Conservation (phyloP, 1,140 invertebrate genomes). For the Eriocheir sinensis region DNA sequence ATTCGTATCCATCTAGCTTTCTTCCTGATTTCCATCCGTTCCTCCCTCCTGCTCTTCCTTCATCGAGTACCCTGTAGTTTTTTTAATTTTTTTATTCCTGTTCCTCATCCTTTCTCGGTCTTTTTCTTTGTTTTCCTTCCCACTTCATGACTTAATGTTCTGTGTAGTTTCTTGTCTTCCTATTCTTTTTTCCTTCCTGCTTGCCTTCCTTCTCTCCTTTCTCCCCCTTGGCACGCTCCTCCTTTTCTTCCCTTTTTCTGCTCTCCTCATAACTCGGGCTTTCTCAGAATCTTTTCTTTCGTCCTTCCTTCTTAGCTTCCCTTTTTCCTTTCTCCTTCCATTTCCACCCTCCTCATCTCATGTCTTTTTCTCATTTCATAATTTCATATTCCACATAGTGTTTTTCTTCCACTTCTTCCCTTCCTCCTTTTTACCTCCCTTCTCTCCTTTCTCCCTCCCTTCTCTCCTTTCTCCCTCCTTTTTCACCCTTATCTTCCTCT, state of each 20-base stretch:
- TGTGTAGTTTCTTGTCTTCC: background rate
- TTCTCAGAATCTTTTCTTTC: background rate
- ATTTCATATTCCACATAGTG: too few relatives aligned
- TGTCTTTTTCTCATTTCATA: background rate
- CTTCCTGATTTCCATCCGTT: too few relatives aligned
- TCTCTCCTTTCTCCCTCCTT: background rate
- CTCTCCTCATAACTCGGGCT: background rate
- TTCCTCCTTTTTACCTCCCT: background rate
- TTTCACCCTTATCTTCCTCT: background rate
- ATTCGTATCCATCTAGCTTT: too few relatives aligned
- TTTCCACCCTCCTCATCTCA: background rate
- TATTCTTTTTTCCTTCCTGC: background rate
- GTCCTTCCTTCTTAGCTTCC: background rate
- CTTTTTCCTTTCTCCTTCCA: background rate
- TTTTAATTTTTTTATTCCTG: too few relatives aligned
- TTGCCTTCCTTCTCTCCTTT: background rate
- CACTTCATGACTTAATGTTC: too few relatives aligned
- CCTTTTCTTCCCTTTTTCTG: background rate
- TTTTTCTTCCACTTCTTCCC: background rate
- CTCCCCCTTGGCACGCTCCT: background rate
- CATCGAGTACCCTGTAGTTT: too few relatives aligned
- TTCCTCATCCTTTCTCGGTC: too few relatives aligned
- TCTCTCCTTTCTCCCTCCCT: background rate
- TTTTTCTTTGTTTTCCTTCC: too few relatives aligned
- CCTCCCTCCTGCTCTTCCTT: too few relatives aligned